Conservation (phyloP, 2,888 invertebrate genomes). For the Malachius bipustulatus region DNA sequence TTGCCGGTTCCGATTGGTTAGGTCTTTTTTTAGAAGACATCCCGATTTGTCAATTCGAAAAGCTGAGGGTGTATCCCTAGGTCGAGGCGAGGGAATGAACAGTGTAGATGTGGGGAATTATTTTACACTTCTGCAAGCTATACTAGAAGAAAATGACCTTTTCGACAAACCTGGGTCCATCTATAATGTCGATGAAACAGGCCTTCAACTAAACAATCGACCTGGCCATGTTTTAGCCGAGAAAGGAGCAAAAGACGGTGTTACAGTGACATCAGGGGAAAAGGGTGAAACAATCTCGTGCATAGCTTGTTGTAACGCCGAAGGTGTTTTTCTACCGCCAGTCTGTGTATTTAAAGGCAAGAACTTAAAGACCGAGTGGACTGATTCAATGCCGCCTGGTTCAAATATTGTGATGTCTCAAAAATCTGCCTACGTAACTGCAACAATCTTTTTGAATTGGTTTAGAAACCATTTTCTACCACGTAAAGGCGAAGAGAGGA, state of each 20-base stretch:
- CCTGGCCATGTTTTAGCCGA: conserved; percentile 18
- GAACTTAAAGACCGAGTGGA: conserved; percentile 17
- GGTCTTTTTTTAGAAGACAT: conserved; percentile 17
- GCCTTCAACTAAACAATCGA: conserved; percentile 15
- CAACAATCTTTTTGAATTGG: too few species aligned
- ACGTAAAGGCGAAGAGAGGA: too few species aligned
- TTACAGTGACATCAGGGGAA: conserved; percentile 16
- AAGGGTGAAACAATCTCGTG: conserved; percentile 24
- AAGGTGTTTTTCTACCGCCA: conserved; percentile 23
- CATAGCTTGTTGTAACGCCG: conserved; percentile 23
- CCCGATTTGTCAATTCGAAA: conserved; percentile 21
- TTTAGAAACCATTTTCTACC: too few species aligned
- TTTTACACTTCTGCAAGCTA: conserved; percentile 12
- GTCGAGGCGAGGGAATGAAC: conserved; percentile 21
- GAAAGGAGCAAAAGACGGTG: conserved; percentile 20
- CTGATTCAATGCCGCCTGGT: conserved; percentile 16
- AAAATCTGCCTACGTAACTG: conserved; percentile 8
- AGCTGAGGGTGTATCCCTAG: conserved; percentile 23
- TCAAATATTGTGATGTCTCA: conserved; percentile 19
- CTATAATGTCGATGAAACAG: conserved; percentile 21
- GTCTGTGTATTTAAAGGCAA: conserved; percentile 21
- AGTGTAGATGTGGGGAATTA: conserved; percentile 16
- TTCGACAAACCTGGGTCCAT: conserved; percentile 17
- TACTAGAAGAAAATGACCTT: conserved; percentile 13
- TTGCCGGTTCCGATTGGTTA: conserved; percentile 22